Percentiles rank a stretch among this genome's conserved stretches.
Conservation (phyloP, 2,113 vertebrate genomes). For the Oophaga pumilio region DNA sequence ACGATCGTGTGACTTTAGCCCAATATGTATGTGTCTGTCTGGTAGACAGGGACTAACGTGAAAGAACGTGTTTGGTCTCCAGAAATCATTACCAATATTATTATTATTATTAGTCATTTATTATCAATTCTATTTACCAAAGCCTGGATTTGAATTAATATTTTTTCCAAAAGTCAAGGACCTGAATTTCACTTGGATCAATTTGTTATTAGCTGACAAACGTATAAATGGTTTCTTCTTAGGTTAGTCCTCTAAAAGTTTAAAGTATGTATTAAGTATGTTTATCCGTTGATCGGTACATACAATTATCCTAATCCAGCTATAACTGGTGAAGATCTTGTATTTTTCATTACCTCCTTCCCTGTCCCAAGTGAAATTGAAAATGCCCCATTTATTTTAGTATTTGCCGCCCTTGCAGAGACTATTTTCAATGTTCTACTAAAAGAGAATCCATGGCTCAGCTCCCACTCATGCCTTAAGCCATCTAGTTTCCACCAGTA, state of each 20-base stretch:
- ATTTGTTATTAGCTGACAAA: neutral
- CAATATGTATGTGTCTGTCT: no score
- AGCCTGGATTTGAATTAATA: neutral
- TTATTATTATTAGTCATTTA: no score
- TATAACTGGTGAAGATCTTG: neutral
- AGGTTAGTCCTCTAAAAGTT: neutral
- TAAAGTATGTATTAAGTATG: neutral
- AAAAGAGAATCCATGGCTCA: neutral
- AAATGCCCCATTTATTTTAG: neutral
- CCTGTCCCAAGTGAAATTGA: neutral
- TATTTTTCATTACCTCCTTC: neutral
- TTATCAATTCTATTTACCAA: neutral
- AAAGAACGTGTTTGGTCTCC: no score
- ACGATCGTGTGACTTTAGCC: no score
- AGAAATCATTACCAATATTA: no score
- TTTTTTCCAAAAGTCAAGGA: neutral
- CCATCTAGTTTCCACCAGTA: neutral
- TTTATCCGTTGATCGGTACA: neutral
- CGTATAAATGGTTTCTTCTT: neutral
- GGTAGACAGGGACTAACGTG: no score
- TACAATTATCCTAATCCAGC: neutral
- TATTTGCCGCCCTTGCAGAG: neutral
- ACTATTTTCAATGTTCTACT: neutral
- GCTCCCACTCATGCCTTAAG: constrained; percentile 12
- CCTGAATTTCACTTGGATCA: neutral